Base-by-base conservation (phyloP, 92 coral and sea anemone species). In the Epizoanthus rinbou region DNA sequence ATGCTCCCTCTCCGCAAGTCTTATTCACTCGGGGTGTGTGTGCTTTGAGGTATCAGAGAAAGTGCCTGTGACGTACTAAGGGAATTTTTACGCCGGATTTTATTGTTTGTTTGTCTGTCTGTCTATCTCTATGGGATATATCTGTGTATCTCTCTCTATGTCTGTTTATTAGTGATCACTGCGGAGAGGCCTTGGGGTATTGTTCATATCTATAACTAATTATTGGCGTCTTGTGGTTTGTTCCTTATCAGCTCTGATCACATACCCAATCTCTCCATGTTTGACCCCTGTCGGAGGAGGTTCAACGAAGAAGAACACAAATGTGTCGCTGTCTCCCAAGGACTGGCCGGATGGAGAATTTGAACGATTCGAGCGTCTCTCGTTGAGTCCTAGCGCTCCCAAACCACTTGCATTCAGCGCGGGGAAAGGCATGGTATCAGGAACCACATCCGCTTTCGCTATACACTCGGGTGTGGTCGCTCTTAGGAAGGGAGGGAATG, bases 401-500 rank as follows among this genome's bases (percentile, higher is more conserved):
- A 95, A 93, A 73, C 95, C 98, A n/a, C 74, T 95, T 80, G 97
- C 91, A 15, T 89, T 87, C 73, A 93, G 97, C 75, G 73, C 70
- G 50, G 93, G 85, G 9, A 79, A 86, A 35, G 98, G 98, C 2
- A 72, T 95, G 71, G 95, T 95, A 83, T 92, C 97, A 68, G 98
- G 98, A 24, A 89, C 97, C 18, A 70, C 86, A 8, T 89, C 78
- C 22, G 89, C 93, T 11, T 86, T 93, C 24, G 97, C 98, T 5
- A 94, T 93, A 53, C 98, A 95, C 82, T 97, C 95, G 53, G 98
- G 98, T 1, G 60, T 75, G 9, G 92, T 93, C 58, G 95, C 97
- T 50, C 84, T 95, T 23, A 76, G 87, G 80, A 91, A 95, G 79
- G 98, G 97, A 75, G 97, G 98, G 70, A 95, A 91, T 52, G 98